These are phyloP conservation scores for Urosaurus nigricauda DNA, from an alignment of 2,797 vertebrate species.

Conservation along the genomic window DNA sequence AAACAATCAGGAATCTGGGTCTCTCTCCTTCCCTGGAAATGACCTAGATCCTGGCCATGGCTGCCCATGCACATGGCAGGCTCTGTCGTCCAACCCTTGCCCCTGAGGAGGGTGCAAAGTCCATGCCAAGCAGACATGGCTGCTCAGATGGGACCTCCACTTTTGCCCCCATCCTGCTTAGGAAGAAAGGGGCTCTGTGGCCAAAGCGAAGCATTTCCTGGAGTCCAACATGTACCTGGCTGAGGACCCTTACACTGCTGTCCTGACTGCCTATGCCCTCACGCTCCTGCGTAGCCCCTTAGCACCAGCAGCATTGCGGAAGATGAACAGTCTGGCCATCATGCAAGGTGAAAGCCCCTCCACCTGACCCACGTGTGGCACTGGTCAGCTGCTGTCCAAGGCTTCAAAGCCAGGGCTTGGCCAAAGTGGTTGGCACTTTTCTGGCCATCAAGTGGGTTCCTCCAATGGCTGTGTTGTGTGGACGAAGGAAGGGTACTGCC, in stretches of 20 bases:
- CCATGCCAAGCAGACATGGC: no score
- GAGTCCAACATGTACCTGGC: conserved; percentile 89
- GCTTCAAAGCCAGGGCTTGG: no score
- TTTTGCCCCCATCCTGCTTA: conserved; percentile 58
- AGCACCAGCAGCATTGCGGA: conserved; percentile 80
- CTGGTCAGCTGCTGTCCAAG: neutral
- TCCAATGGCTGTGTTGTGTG: no score
- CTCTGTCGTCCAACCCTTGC: no score
- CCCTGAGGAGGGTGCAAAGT: neutral
- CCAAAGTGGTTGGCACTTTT: no score
- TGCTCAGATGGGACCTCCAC: neutral
- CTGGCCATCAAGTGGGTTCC: no score
- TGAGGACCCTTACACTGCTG: conserved; percentile 90
- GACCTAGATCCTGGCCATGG: no score
- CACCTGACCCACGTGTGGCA: no score
- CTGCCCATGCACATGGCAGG: no score
- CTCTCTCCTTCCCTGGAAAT: no score
- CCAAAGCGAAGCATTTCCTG: conserved; percentile 89
- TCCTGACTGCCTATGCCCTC: conserved; percentile 87
- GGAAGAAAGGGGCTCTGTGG: conserved; percentile 88
- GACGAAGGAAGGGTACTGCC: no score
- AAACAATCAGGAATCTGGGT: no score
- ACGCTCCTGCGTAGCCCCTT: conserved; percentile 87
- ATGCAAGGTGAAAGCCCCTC: conserved; percentile 82
- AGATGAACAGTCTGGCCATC: conserved; percentile 92